Conservation (phyloP, 2,113 vertebrate species). For the Ondatra zibethicus region DNA sequence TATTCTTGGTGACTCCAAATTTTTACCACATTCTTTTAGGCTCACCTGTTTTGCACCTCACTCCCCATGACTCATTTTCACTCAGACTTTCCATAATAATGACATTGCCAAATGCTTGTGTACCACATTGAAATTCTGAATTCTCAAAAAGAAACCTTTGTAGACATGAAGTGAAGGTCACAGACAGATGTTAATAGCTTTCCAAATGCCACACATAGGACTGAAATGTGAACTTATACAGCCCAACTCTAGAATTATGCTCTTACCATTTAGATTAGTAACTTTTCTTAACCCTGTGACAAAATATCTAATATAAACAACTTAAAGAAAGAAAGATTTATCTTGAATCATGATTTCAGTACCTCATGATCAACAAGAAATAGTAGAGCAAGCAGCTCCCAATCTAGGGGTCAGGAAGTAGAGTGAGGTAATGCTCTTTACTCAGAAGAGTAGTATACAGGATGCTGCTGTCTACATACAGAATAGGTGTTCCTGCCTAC, state of each 20-base stretch:
- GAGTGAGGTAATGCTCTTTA: not conserved
- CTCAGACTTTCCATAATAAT: not conserved
- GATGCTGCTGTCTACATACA: not conserved
- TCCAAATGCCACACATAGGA: not conserved
- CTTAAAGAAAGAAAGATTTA: not conserved
- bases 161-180: not conserved
- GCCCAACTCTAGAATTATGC: not conserved
- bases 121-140: not conserved
- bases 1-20: not conserved
- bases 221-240: not conserved
- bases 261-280: not conserved
- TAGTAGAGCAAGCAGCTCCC: not conserved
- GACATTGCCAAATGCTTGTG: not conserved
- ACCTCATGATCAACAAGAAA: not conserved
- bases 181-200: not conserved
- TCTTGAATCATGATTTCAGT: not conserved
- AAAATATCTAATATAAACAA: not conserved
- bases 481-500: not conserved
- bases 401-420: not conserved
- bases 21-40: not conserved
- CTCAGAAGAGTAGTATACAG: not conserved
- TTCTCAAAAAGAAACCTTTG: not conserved
- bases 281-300: not conserved
- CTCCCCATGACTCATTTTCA: not conserved
- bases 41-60: not conserved